These are phyloP conservation scores for Pterocles burchelli DNA, from an alignment of 2,113 vertebrate species.

Conservation along the genomic window DNA sequence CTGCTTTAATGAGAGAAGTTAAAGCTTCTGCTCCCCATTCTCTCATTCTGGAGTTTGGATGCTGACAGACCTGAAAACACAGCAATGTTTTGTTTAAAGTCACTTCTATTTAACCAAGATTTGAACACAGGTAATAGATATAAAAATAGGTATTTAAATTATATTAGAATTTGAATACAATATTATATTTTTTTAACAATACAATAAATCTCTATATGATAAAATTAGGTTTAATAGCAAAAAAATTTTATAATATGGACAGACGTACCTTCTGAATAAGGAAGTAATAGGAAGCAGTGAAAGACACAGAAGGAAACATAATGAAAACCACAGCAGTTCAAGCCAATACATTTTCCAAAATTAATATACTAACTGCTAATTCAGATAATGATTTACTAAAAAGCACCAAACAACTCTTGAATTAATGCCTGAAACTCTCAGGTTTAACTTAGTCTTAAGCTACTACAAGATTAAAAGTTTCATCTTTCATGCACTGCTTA, in stretches of 20 bases:
- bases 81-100: background rate
- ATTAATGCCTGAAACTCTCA: background rate
- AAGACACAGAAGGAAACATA: slow-evolving; percentile 79
- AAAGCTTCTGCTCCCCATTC: slow-evolving; percentile 98
- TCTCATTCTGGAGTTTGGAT: slow-evolving; percentile 97
- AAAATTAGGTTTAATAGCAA: background rate
- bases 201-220: background rate
- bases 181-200: background rate
- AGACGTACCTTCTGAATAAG: slow-evolving; percentile 97
- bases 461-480: background rate
- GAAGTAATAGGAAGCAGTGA: slow-evolving; percentile 83
- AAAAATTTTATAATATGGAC: background rate
- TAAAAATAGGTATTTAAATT: background rate
- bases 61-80: slow-evolving; percentile 90
- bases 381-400: background rate
- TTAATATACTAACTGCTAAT: background rate
- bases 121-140: background rate
- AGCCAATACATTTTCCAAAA: slow-evolving; percentile 13
- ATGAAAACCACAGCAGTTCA: slow-evolving; percentile 73
- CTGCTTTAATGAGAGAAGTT: slow-evolving; percentile 96
- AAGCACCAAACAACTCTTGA: background rate
- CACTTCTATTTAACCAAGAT: background rate
- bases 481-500: background rate
- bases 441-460: background rate
- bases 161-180: background rate